A percentile compares a stretch with the other conserved stretches of the same genome.
Evolutionary conservation across 2,113 vertebrate genomes (phyloP).

Genomic region (Chloropsis cyanopogon): DNA sequence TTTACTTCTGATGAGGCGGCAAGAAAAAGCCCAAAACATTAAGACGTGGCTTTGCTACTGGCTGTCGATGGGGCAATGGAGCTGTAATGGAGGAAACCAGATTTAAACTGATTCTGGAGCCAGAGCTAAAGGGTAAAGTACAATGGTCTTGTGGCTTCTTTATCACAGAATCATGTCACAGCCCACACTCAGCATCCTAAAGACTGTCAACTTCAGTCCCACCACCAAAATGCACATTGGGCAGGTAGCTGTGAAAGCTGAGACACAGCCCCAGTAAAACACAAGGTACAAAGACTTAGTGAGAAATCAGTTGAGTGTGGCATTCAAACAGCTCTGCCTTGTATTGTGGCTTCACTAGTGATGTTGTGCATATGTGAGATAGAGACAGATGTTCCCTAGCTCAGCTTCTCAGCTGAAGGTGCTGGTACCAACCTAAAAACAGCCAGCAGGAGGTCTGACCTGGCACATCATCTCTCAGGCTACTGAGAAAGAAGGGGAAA

Average conservation of each 20-base stretch:
- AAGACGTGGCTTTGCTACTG: background rate
- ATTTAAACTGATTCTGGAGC: background rate
- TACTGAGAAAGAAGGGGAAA: background rate
- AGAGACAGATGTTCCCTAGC: background rate
- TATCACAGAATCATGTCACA: background rate
- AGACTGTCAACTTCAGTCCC: background rate
- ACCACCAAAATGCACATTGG: background rate
- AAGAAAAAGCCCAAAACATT: background rate
- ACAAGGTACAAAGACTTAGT: background rate
- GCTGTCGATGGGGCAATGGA: background rate
- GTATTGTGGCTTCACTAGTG: background rate
- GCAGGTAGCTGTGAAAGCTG: background rate
- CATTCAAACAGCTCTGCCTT: background rate
- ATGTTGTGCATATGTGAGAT: background rate
- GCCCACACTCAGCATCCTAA: background rate
- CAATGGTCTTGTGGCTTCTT: background rate
- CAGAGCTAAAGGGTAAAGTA: background rate
- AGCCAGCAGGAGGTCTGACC: background rate
- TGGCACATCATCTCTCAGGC: background rate
- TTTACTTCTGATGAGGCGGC: background rate
- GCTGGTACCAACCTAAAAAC: background rate
- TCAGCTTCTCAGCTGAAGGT: background rate
- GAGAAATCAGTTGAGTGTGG: background rate
- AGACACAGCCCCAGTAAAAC: background rate
- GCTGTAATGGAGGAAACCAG: background rate